Conservation (phyloP, 2,113 vertebrate genomes). For the Oreochromis tanganicae region DNA sequence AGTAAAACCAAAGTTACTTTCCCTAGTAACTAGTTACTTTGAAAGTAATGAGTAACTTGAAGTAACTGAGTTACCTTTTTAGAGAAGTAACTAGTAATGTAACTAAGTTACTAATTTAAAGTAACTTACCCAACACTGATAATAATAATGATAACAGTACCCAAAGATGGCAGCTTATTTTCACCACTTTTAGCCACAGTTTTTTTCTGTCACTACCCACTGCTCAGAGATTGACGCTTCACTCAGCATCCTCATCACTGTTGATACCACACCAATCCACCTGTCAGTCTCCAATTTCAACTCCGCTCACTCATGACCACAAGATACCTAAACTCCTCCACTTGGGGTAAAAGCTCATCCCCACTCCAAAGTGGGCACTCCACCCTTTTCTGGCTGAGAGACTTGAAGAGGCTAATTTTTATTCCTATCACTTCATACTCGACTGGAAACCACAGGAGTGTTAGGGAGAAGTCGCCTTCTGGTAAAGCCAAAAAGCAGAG, state of each 20-base stretch:
- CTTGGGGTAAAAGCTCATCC: neutral
- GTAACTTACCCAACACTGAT: no score
- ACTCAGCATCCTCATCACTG: neutral
- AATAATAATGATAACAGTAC: neutral
- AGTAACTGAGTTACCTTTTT: no score
- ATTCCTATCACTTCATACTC: neutral
- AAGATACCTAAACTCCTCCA: neutral
- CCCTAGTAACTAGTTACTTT: no score
- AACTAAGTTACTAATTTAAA: no score
- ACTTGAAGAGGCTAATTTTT: neutral
- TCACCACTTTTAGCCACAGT: neutral
- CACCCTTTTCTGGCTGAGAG: neutral
- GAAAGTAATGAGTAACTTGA: no score
- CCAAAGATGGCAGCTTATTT: neutral
- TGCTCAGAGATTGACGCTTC: neutral
- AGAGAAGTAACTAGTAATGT: no score
- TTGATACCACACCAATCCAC: neutral
- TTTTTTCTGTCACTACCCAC: neutral
- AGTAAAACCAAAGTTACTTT: no score
- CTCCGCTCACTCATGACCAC: neutral
- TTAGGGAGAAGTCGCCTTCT: neutral
- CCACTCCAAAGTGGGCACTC: neutral
- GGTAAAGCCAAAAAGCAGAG: neutral
- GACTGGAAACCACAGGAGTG: neutral
- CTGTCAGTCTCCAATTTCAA: neutral